Evolutionary conservation across 2,888 invertebrate genomes (phyloP), one percentile per base, ranked within the genome.

Genomic region (Orthonychiurus folsomi): DNA sequence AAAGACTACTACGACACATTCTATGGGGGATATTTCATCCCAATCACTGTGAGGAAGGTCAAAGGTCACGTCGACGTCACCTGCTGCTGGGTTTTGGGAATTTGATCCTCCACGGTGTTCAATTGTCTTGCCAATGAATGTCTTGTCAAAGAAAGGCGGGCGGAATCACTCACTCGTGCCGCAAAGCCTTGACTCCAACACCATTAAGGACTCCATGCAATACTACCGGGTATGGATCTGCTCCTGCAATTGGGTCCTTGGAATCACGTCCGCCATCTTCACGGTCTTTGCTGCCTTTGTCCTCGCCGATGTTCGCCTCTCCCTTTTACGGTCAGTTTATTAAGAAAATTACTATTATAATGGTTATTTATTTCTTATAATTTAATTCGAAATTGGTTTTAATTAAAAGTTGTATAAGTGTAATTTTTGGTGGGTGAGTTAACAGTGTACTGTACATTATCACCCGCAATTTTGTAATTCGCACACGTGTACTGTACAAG

Each of bases 211-310:
- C 65, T 69, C 64, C 64, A 70, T 70, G 70, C 70, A 70, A 68
- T 70, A 70, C 67, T 70, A 70, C 64, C 60, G 89, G 80, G 85
- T 90, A 79, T 90, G 90, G 90, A 90, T 91, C 78, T 90, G 90
- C 83, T 87, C 89, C 78, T 89, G 89, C 85, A 90, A 90, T 82
- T 86, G 88, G 79, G 89, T 88, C 75, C 83, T 91, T 78, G 81
- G 90, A 79, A 84, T 88, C 74, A 88, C 87, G 76, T 88, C 89
- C 76, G 80, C 89, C 73, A 87, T 87, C 66, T 88, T 89, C 78
- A 84, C 86, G 75, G 85, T 86, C 73, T 86, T 87, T 73, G 87
- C 88, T 72, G 85, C 76, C 53, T 77, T 76, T 71, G 76, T 78
- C 66, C 74, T 79, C 26, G 75, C 73, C 78, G 78, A 79, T 70